Base-by-base conservation (phyloP, 2,797 vertebrate genomes). In the Sardinella longiceps region DNA sequence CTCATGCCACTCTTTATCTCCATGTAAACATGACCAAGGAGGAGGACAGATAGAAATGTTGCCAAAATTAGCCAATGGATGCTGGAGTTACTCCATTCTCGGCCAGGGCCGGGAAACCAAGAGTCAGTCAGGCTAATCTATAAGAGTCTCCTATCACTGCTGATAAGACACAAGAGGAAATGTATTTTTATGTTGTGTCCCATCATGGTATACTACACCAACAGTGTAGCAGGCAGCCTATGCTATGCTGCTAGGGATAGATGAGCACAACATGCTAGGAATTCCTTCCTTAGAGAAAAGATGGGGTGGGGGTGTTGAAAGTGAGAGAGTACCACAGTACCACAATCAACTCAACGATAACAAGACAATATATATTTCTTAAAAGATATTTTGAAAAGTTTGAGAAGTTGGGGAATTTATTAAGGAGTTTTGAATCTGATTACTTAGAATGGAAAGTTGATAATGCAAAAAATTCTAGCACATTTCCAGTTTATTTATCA, bases 31-130 rank as follows among this genome's bases (percentile, higher is more conserved):
- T 63, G 80, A 63, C 74, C 70, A 89, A 86, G 85, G 89, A 86
- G 85, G 80, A 90, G 82, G 58, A 87, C 89, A 63, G 80, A 90
- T 90, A 85, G 90, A 93, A 90, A 90, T 89, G 91, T 84, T 92
- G 90, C 94, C 94, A 93, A 94, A 95, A 94, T 96, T 96, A 96
- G 94, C 92, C 90, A 85, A 46, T 86, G 82, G 90, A 89, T 89
- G 90, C 82, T 45, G 88, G 84, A 84, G 85, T 84, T 30, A 82
- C 84, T 92, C 94, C 93, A 92, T 95, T 93, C 94, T 93, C 88
- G 95, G 94, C 92, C 92, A 91, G 86, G 90, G 87, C 88, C 83
- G 63, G 10, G 39, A 66, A 18, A 28, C 30, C 66, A 74, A 77
- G 37, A 39, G 56, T 60, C 56, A 25, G 70, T 37, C 56, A 25